A percentile compares a stretch with the other conserved stretches of the same genome.
phyloP scores from a whole-genome alignment of 2,888 invertebrate species.

The Gastracanthus pulcherrimus region DNA sequence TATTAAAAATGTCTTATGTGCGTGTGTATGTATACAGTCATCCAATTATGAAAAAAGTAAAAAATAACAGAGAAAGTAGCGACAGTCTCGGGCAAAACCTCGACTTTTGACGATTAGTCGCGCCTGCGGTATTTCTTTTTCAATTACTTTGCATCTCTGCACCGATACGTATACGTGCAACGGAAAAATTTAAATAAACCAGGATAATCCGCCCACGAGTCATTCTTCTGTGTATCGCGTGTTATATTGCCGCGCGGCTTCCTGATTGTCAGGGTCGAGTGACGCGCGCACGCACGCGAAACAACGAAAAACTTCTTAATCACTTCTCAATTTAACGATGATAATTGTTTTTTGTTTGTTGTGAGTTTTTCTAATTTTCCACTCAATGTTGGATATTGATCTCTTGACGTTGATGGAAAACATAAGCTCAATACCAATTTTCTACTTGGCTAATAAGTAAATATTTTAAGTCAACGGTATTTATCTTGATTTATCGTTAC shows the following conservation, averaged over 20 bases:
- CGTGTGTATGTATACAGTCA: background rate
- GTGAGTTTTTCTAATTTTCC: background rate
- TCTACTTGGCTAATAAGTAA: background rate
- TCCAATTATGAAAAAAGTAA: background rate
- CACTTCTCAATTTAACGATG: slow-evolving; percentile 16
- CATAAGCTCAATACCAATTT: too few relatives aligned
- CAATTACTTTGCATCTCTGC: background rate
- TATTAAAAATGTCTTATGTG: background rate
- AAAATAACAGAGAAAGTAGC: background rate
- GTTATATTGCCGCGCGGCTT: background rate
- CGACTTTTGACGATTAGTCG: too few relatives aligned
- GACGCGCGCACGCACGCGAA: background rate
- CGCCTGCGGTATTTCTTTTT: too few relatives aligned
- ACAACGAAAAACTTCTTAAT: background rate
- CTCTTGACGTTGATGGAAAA: background rate
- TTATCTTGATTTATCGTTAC: too few relatives aligned
- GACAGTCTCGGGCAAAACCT: too few relatives aligned
- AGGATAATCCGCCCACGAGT: background rate
- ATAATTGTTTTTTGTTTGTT: background rate
- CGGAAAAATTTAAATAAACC: background rate
- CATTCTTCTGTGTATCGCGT: background rate
- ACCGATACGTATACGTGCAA: too few relatives aligned
- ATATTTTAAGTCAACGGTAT: too few relatives aligned
- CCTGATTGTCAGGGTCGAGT: background rate
- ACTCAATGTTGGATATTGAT: background rate